phyloP scores from a whole-genome alignment of 2,888 invertebrate species.

The Scrobipalpa atriplicella region DNA sequence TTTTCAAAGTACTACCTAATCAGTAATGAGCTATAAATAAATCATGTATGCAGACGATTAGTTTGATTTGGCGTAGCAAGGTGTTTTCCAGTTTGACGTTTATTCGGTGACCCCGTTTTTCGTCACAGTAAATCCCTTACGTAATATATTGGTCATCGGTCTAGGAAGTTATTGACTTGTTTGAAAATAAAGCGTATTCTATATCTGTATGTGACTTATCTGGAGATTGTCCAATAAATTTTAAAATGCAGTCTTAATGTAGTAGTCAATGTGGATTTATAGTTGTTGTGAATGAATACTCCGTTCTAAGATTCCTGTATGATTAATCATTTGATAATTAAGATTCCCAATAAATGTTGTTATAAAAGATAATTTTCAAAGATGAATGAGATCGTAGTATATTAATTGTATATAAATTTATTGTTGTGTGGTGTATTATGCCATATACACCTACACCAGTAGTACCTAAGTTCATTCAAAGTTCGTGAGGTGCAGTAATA shows the following conservation, averaged over 20 bases:
- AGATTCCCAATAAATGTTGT: not conserved
- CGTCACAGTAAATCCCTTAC: not conserved
- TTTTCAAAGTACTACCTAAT: too few relatives aligned
- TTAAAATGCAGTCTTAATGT: not conserved
- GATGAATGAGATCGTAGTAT: too few relatives aligned
- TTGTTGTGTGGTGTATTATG: too few relatives aligned
- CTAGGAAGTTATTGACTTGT: too few relatives aligned
- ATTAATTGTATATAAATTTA: too few relatives aligned
- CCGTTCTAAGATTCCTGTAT: not conserved
- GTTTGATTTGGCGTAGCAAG: too few relatives aligned
- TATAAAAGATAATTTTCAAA: too few relatives aligned
- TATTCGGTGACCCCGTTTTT: not conserved
- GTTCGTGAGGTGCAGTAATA: too few relatives aligned
- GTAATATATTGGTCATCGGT: not conserved
- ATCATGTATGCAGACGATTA: too few relatives aligned
- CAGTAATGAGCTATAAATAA: too few relatives aligned
- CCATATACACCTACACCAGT: too few relatives aligned
- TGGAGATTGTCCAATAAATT: not conserved
- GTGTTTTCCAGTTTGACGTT: not conserved
- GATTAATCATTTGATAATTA: not conserved
- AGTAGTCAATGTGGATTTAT: not conserved
- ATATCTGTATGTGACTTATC: not conserved
- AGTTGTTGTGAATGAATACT: not conserved
- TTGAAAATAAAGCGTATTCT: not conserved
- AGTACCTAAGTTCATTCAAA: too few relatives aligned